Percentiles rank a stretch among this genome's conserved stretches.
phyloP scores from a whole-genome alignment of 92 coral and sea anemone species.

The Palythoa grandis region DNA sequence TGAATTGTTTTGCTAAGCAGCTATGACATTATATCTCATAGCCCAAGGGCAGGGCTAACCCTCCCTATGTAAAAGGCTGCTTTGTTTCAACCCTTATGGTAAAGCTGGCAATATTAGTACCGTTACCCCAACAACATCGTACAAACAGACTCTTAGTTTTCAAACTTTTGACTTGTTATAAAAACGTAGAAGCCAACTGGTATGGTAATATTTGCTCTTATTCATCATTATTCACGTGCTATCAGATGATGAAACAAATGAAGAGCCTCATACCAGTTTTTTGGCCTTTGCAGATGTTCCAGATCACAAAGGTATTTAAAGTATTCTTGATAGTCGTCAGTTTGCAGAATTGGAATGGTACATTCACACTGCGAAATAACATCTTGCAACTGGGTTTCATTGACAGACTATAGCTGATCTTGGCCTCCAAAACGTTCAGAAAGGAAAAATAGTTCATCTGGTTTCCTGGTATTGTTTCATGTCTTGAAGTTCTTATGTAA shows the following conservation, averaged over 20 bases:
- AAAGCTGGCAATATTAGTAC: neutral
- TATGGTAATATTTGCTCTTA: neutral
- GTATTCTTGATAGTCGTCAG: slow-evolving; percentile 40
- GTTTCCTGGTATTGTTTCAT: slow-evolving; percentile 20
- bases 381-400: slow-evolving; percentile 8
- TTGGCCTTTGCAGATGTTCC: slow-evolving; percentile 17
- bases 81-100: neutral
- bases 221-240: slow-evolving; percentile 23
- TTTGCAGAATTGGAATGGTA: slow-evolving; percentile 1
- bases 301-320: slow-evolving; percentile 37
- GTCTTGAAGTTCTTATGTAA: slow-evolving; percentile 1
- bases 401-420: too few relatives aligned
- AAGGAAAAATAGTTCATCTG: slow-evolving; percentile 2
- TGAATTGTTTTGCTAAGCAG: neutral
- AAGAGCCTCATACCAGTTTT: slow-evolving; percentile 47
- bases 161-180: slow-evolving; percentile 16
- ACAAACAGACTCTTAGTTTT: neutral
- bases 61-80: neutral
- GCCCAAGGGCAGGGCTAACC: too few relatives aligned
- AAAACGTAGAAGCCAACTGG: neutral
- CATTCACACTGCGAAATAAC: slow-evolving; percentile 8
- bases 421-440: neutral
- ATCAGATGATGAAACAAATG: slow-evolving; percentile 15
- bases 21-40: neutral
- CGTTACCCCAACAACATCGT: neutral